Percentiles rank a stretch among this genome's conserved stretches.
phyloP scores from a whole-genome alignment of 2,888 invertebrate genomes.

The Nymphalis urticae region DNA sequence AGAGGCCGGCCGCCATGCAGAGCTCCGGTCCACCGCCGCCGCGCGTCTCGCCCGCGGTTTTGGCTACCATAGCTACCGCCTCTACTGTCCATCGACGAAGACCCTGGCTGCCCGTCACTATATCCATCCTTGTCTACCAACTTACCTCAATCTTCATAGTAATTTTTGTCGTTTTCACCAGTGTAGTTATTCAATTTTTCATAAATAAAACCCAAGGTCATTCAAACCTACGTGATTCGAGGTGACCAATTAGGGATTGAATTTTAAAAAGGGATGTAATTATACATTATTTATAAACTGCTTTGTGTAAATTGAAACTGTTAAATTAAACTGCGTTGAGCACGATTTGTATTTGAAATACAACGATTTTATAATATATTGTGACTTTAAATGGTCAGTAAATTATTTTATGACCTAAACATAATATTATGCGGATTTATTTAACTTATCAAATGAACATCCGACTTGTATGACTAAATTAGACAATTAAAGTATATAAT shows the following conservation, averaged over 20 bases:
- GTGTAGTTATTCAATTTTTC: conserved; percentile 36
- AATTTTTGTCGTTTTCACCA: conserved; percentile 42
- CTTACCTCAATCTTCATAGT: conserved; percentile 48
- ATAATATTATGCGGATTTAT: conserved; percentile 12
- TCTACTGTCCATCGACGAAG: conserved; percentile 49
- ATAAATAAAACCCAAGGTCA: conserved; percentile 37
- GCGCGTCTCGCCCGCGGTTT: conserved; percentile 58
- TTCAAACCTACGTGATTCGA: conserved; percentile 45
- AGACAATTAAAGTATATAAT: conserved; percentile 23
- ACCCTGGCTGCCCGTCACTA: conserved; percentile 45
- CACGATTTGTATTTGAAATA: conserved; percentile 52
- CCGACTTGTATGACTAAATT: conserved; percentile 9
- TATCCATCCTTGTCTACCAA: conserved; percentile 49
- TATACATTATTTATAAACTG: conserved; percentile 34
- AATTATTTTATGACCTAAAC: conserved; percentile 6
- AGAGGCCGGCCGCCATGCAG: conserved; percentile 85
- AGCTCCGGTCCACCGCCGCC: conserved; percentile 71
- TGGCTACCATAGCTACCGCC: conserved; percentile 57
- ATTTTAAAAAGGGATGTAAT: conserved; percentile 29
- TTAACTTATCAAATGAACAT: conserved; percentile 9
- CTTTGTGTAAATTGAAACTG: conserved; percentile 39
- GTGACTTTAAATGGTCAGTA: conserved; percentile 24
- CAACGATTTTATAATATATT: conserved; percentile 47
- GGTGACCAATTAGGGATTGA: conserved; percentile 60
- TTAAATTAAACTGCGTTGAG: conserved; percentile 36